Conservation (phyloP, 2,888 invertebrate genomes). For the Apoda limacodes region DNA sequence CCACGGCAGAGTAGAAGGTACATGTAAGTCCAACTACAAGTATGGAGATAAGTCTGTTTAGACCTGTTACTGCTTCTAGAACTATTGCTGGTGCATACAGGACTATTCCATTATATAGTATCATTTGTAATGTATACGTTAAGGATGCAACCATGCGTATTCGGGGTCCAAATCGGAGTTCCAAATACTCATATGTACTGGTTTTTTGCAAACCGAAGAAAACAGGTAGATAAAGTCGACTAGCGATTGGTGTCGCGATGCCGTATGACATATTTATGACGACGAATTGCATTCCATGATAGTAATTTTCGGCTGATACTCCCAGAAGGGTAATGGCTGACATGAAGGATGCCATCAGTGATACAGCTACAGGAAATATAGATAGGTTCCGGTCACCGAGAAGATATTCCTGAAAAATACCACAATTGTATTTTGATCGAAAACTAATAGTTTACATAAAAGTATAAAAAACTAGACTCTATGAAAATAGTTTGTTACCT, state of each 20-base stretch:
- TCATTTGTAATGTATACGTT: slow-evolving; percentile 90
- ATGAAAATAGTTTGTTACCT: slow-evolving; percentile 64
- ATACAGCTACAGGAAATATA: slow-evolving; percentile 84
- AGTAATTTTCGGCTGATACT: slow-evolving; percentile 88
- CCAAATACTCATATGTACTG: slow-evolving; percentile 95
- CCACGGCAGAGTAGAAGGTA: slow-evolving; percentile 88
- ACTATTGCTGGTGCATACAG: slow-evolving; percentile 94
- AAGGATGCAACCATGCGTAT: slow-evolving; percentile 84
- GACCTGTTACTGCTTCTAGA: slow-evolving; percentile 86
- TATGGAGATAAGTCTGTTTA: slow-evolving; percentile 79
- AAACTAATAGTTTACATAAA: too few relatives aligned
- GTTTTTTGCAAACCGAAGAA: slow-evolving; percentile 85
- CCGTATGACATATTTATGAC: slow-evolving; percentile 81
- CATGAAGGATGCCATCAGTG: slow-evolving; percentile 94
- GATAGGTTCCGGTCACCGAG: slow-evolving; percentile 86
- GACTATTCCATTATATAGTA: slow-evolving; percentile 91
- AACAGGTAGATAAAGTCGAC: slow-evolving; percentile 84
- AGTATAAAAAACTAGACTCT: too few relatives aligned
- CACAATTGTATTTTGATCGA: slow-evolving; percentile 87
- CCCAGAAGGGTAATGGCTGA: slow-evolving; percentile 92
- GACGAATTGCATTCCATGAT: slow-evolving; percentile 85
- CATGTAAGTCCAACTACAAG: slow-evolving; percentile 81
- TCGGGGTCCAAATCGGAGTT: slow-evolving; percentile 83
- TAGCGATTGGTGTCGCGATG: slow-evolving; percentile 81
- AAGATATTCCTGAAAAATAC: slow-evolving; percentile 82